Percentiles rank a stretch among this genome's conserved stretches.
phyloP scores from a whole-genome alignment of 1,140 invertebrate species.

The Camponotus floridanus region DNA sequence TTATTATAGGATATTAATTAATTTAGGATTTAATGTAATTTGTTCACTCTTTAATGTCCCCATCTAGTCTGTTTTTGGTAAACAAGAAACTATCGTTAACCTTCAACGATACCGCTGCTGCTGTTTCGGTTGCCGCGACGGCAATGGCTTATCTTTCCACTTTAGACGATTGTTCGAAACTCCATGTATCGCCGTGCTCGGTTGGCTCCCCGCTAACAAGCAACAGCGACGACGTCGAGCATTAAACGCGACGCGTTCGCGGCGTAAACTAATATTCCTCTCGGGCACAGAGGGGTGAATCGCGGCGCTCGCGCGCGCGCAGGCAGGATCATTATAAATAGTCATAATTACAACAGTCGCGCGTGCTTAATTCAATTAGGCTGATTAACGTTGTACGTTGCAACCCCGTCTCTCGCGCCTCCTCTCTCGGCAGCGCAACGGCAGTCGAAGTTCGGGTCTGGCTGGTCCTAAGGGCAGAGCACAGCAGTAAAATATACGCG shows the following conservation, averaged over 20 bases:
- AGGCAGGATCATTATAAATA: slow-evolving; percentile 85
- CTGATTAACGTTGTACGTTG: slow-evolving; percentile 85
- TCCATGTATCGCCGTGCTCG: slow-evolving; percentile 52
- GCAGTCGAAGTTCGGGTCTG: slow-evolving; percentile 55
- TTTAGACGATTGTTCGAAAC: slow-evolving; percentile 53
- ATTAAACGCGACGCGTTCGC: slow-evolving; percentile 68
- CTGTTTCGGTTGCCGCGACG: slow-evolving; percentile 36
- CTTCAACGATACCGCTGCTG: slow-evolving; percentile 33
- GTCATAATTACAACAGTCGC: slow-evolving; percentile 86
- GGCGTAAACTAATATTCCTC: slow-evolving; percentile 76
- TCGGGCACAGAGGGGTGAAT: slow-evolving; percentile 43
- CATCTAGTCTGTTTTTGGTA: slow-evolving; percentile 21
- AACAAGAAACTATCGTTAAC: slow-evolving; percentile 59
- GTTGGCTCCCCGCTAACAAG: slow-evolving; percentile 43
- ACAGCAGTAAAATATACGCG: slow-evolving; percentile 81
- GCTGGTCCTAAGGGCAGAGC: slow-evolving; percentile 68
- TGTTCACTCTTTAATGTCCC: slow-evolving; percentile 34
- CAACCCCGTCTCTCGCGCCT: slow-evolving; percentile 69
- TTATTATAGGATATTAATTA: background rate
- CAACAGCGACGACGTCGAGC: slow-evolving; percentile 53
- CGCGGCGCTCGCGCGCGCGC: slow-evolving; percentile 60
- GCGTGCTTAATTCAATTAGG: slow-evolving; percentile 86
- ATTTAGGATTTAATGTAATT: background rate
- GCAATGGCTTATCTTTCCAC: slow-evolving; percentile 52
- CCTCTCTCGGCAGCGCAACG: slow-evolving; percentile 63